Evolutionary conservation across 53 echinoderm and acorn worm genomes (phyloP).

Genomic region (Temnopleurus reevesii): DNA sequence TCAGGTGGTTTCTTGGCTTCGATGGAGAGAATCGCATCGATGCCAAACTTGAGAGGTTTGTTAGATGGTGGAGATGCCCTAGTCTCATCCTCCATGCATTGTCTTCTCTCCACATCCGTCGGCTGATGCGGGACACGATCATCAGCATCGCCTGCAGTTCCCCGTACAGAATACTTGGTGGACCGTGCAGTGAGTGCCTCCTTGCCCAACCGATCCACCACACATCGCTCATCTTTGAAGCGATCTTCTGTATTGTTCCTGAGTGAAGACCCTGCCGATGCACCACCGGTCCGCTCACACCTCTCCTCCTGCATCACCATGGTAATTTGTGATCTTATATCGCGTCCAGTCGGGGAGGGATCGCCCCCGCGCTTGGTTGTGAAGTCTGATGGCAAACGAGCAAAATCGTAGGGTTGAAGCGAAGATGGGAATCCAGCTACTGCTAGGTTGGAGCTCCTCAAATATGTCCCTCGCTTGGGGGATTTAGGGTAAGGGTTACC

Average conservation of each 20-base stretch:
- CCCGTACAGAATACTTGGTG: not conserved
- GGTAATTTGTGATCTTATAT: not conserved
- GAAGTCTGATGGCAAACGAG: not conserved
- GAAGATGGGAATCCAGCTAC: constrained; percentile 18
- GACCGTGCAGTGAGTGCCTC: not conserved
- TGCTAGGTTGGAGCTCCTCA: constrained; percentile 33
- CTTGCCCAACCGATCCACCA: not conserved
- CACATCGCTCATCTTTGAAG: not conserved
- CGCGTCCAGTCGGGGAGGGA: not conserved
- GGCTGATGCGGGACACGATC: not conserved
- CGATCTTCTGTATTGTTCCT: not conserved
- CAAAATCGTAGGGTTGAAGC: constrained; percentile 5
- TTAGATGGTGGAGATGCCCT: not conserved
- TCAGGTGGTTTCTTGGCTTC: not conserved
- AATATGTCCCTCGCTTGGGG: not conserved
- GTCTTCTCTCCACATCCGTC: not conserved
- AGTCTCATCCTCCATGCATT: not conserved
- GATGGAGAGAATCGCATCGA: constrained; percentile 28
- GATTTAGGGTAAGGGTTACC: not conserved
- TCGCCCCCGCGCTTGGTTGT: not conserved
- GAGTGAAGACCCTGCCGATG: not conserved
- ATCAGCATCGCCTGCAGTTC: too few relatives aligned
- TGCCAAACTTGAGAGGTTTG: constrained; percentile 38
- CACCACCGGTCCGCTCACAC: not conserved
- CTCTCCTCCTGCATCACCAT: constrained; percentile 28